Evolutionary conservation across 2,888 invertebrate species (phyloP).

Genomic region (Nemotelus nigrinus): DNA sequence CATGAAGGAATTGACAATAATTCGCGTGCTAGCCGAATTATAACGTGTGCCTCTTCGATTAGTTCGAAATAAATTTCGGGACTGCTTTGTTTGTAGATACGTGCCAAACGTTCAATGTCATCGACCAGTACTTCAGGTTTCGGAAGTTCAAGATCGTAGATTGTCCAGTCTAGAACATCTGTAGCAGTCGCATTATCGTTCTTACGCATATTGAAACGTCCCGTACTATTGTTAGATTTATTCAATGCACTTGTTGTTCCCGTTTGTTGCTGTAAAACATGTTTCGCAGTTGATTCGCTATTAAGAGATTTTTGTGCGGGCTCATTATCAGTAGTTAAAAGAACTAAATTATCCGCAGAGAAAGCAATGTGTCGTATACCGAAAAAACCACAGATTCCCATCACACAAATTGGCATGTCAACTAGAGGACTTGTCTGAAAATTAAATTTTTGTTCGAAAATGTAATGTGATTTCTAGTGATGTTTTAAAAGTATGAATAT

Average conservation of each 20-base stretch:
- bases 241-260: not conserved
- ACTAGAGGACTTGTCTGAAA: constrained; percentile 68
- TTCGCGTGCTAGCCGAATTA: constrained; percentile 65
- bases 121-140: constrained; percentile 72
- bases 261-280: not conserved
- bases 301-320: not conserved
- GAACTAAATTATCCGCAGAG: constrained; percentile 65
- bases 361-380: constrained; percentile 66
- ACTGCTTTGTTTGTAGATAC: constrained; percentile 71
- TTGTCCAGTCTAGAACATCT: constrained; percentile 69
- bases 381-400: constrained; percentile 75
- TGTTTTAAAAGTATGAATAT: not conserved
- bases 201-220: not conserved
- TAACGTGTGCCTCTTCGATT: constrained; percentile 77
- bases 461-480: not conserved
- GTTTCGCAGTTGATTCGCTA: not conserved
- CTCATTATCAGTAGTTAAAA: constrained; percentile 58
- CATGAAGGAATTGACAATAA: constrained; percentile 4
- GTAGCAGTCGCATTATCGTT: not conserved
- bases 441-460: constrained; percentile 29
- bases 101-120: constrained; percentile 76
- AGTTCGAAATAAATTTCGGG: constrained; percentile 77
- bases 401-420: constrained; percentile 72
- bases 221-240: not conserved
- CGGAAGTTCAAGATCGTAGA: constrained; percentile 77